These are phyloP conservation scores for Bombycilla garrulus DNA, from an alignment of 2,113 vertebrate species.

Conservation along the genomic window DNA sequence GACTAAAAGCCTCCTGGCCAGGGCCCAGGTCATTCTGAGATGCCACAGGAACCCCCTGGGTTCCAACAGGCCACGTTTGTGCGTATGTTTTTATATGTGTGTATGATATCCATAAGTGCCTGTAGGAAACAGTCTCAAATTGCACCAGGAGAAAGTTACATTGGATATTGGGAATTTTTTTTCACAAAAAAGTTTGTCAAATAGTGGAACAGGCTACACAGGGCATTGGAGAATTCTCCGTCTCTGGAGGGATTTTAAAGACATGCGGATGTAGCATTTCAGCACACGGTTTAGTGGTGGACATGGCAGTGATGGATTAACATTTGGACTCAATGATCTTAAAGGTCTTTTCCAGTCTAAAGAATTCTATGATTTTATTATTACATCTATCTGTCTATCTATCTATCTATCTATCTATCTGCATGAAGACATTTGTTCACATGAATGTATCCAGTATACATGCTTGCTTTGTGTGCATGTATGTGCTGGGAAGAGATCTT, in stretches of 20 bases:
- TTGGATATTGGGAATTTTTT: not conserved
- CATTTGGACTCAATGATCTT: not conserved
- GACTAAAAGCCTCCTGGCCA: too few relatives aligned
- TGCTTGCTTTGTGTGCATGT: not conserved
- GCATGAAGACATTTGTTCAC: not conserved
- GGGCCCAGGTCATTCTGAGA: too few relatives aligned
- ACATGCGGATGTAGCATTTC: not conserved
- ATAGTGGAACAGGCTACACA: not conserved
- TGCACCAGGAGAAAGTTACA: not conserved
- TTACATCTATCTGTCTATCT: not conserved
- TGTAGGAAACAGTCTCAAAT: not conserved
- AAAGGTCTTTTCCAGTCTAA: not conserved
- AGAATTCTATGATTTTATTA: not conserved
- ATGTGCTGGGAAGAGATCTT: not conserved
- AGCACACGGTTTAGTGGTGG: not conserved
- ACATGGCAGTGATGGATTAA: not conserved
- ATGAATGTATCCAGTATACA: not conserved
- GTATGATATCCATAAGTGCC: not conserved
- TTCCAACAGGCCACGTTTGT: too few relatives aligned
- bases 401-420: not conserved
- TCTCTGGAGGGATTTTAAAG: not conserved
- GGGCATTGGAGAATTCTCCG: too few relatives aligned
- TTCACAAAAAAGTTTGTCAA: not conserved
- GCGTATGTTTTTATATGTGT: not conserved
- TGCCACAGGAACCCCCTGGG: too few relatives aligned